Base-by-base conservation (phyloP, 37 sponge, comb jelly and placozoan species). In the Oscarella lobularis region DNA sequence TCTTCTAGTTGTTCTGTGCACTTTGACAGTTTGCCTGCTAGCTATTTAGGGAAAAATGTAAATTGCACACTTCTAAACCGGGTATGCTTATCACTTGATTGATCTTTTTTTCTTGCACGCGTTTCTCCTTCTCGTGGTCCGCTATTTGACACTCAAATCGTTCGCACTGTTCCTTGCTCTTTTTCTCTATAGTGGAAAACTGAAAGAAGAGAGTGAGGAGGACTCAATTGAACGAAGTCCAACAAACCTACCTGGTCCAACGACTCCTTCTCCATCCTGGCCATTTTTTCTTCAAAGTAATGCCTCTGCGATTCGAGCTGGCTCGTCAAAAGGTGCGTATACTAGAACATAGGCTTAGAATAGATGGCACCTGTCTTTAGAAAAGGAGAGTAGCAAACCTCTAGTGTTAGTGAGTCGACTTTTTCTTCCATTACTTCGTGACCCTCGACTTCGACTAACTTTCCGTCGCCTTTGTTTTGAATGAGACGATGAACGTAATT, bases 401-500 rank as follows among this genome's bases (percentile, higher is more conserved):
- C 95, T 33, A 93, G 54, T 35, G 90, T 85, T 2, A 93, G 72
- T 1, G 92, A 87, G 67, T 93, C 95, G 4, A 86, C 76, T 75
- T 93, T 93, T 67, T 93, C 88, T 29, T 84, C 86, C 30, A 29
- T 77, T 9, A 32, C 75, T 27, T 48, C 60, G 9, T 48, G 73
- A 5, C 75, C 77, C 65, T 68, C 73, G n/a, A 97, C 89, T 40
- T 89, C 94, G 20, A 97, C 95, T 72, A 94, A 73, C 67, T 97
- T 97, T 30, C 98, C 98, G 84, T 94, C 98, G 30, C 75, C 69
- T 55, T 94, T 94, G 82, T 94, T 97, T 80, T 93, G 94, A 0
- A 97, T 87, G 77, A 97, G 83, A 3, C 98, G 74, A 69, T 97
- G 98, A 3, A 97, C 98, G 77, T 91, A 97, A 76, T 97, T 97